Base-by-base conservation (phyloP, 2,888 invertebrate species). In the Neoitamus cyanurus region DNA sequence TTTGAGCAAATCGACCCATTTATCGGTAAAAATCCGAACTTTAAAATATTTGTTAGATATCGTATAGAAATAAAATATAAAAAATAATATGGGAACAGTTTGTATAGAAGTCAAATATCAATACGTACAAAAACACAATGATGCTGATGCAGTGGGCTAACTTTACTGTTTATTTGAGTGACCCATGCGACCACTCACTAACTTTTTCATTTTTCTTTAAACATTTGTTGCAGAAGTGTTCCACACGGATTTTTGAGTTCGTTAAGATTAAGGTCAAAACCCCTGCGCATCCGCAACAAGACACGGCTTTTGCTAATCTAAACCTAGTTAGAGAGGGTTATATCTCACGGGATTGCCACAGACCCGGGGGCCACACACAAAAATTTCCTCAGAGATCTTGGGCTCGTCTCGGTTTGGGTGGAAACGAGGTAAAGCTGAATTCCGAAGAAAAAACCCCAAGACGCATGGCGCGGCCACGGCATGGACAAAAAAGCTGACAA, bases 391-490 rank as follows among this genome's bases (percentile, higher is more conserved):
- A 5, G 2, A 58, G 25, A 58, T 58, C 20, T 58, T 25, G 15
- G 58, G 58, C 9, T 58, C 20, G 58, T 6, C 20, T 48, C 2
- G 48, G 9, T 9, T 58, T 25, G 20, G 25, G 9, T 58, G 7
- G 20, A 58, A 25, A 58, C 58, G 9, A 15, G 20, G 58, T 42
- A 58, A 48, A 58, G 20, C 4, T 70, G 30, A 69, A 82, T 82
- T 82, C 82, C 69, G 13, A 34, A 58, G 80, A 80, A 80, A 80
- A 78, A 80, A 68, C 4, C 34, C 34, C 11, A 37, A 82, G 82
- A 69, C 25, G 37, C 58, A 34, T 7, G 34, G 58, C 20, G 15
- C 58, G 58, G n/a, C 37, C 6, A 9, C 37, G 37, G 9, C 42
- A n/a, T 11, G 25, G 69, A 37, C 30, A 69, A 82, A 69, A 82